These are phyloP conservation scores for Copsychus sechellarum DNA, from an alignment of 2,113 vertebrate species.

Conservation along the genomic window DNA sequence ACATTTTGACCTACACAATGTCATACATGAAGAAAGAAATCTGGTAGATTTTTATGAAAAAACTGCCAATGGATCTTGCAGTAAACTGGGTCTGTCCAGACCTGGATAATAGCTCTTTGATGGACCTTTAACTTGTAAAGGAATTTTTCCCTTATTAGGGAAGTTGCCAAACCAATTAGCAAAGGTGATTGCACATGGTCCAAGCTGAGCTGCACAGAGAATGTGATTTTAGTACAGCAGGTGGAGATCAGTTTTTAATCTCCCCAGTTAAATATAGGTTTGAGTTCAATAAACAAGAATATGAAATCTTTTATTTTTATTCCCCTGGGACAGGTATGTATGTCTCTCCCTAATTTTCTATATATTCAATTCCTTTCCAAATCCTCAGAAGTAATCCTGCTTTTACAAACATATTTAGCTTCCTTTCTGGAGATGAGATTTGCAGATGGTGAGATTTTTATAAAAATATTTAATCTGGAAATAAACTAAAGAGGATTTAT, in stretches of 20 bases:
- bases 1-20: background rate
- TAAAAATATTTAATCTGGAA: constrained; percentile 57
- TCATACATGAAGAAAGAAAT: background rate
- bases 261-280: constrained; percentile 4
- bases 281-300: background rate
- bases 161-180: background rate
- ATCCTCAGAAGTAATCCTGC: constrained; percentile 9
- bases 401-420: constrained; percentile 28
- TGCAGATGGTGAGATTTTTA: constrained; percentile 49
- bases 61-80: background rate
- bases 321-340: background rate
- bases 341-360: background rate
- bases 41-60: background rate
- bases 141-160: background rate
- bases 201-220: background rate
- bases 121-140: background rate
- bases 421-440: constrained; percentile 8
- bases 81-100: fast-evolving
- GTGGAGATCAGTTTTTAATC: background rate
- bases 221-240: background rate
- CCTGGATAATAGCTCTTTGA: background rate
- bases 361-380: background rate
- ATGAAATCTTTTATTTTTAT: background rate
- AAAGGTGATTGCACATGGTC: background rate
- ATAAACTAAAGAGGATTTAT: constrained; percentile 47